Base-by-base conservation (phyloP, 2,113 vertebrate species). In the Alexandromys fortis region DNA sequence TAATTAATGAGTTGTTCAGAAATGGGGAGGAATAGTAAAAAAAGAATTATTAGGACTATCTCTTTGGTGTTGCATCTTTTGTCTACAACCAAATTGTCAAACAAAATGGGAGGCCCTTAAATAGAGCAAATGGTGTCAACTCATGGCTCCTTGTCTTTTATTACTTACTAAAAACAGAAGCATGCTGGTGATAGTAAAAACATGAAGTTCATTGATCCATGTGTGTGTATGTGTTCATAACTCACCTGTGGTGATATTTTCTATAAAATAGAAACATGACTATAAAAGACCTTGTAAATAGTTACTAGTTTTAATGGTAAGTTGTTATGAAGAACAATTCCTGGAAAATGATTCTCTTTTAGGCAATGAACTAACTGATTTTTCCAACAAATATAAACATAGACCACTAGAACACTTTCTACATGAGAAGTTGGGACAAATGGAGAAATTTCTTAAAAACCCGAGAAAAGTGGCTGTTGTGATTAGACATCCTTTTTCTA, bases 331-430 rank as follows among this genome's bases (percentile, higher is more conserved):
- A 92, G 93, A 97, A 91, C 91, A 52, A 91, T 95, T 94, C 96
- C 81, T 94, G 55, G 73, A 95, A 97, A 55, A 95, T 73, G 63
- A 91, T 94, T 91, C 61, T 92, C 72, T 96, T 95, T 96, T 95
- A 95, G 58, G 68, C 63, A 96, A 94, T 94, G 89, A 96, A 91
- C 68, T 97, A 95, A 97, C 22, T 97, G 95, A 96, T 96, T 97
- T 94, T 97, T 77, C 82, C 86, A 95, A 75, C 82, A 68, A 93
- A 95, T 94, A 86, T 87, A 61, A 96, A 94, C 72, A 89, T 38
- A 90, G 86, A 94, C 63, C 35, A 94, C 38, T 89, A 42, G 70
- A 92, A 96, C 90, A 85, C 19, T 73, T 90, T 89, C 63, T 58
- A 61, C 63, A 81, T 92, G 86, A 90, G 63, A 93, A 95, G 47